Evolutionary conservation across 2,888 invertebrate genomes (phyloP).

Genomic region (Craniophora ligustri): DNA sequence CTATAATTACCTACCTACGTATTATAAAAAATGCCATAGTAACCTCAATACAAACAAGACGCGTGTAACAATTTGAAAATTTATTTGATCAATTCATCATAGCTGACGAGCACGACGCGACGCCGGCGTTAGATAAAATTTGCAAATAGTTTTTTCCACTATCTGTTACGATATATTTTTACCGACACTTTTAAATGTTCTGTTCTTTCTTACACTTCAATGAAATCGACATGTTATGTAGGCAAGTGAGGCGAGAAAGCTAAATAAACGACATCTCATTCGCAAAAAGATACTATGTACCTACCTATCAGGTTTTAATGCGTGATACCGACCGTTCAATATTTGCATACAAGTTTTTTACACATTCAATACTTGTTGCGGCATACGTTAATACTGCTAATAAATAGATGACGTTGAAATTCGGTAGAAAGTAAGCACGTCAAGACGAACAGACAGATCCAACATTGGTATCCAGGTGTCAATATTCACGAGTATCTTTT

Average conservation of each 20-base stretch:
- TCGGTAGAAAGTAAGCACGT: slow-evolving; percentile 35
- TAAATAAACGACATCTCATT: slow-evolving; percentile 53
- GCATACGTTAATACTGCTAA: slow-evolving; percentile 37
- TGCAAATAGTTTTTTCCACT: slow-evolving; percentile 14
- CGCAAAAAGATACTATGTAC: slow-evolving; percentile 47
- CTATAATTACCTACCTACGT: no score
- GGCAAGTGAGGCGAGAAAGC: slow-evolving; percentile 61
- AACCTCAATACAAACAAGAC: slow-evolving; percentile 57
- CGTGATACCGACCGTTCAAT: slow-evolving; percentile 44
- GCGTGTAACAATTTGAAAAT: slow-evolving; percentile 45
- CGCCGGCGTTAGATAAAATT: slow-evolving; percentile 13
- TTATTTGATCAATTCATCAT: slow-evolving; percentile 50
- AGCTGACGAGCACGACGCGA: slow-evolving; percentile 19
- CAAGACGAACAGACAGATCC: slow-evolving; percentile 22
- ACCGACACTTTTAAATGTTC: neutral
- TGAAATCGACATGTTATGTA: slow-evolving; percentile 51
- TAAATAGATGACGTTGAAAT: slow-evolving; percentile 31
- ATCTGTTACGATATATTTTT: slow-evolving; percentile 10
- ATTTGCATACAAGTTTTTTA: slow-evolving; percentile 51
- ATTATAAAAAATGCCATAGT: slow-evolving; percentile 53
- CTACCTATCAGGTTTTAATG: slow-evolving; percentile 25
- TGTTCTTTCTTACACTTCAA: slow-evolving; percentile 51
- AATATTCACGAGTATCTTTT: slow-evolving; percentile 18
- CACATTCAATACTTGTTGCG: slow-evolving; percentile 38
- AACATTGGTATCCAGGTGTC: no score